Conservation (phyloP, 2,888 invertebrate genomes). For the Adelphocoris suturalis region DNA sequence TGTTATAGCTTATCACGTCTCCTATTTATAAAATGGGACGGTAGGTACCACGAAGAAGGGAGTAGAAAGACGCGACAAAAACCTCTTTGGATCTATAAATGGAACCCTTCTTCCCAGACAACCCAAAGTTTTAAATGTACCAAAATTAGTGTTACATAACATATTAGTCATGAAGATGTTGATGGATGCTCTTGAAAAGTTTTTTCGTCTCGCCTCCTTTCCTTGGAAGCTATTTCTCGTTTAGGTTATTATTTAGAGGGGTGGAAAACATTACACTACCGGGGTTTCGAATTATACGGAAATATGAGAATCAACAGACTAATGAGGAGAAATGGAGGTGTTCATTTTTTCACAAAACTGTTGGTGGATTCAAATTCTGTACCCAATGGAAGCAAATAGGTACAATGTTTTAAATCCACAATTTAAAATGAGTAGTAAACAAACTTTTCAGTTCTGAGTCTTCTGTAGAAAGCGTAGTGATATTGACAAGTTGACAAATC, state of each 20-base stretch:
- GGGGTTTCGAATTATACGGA: constrained; percentile 30
- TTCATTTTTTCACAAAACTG: no score
- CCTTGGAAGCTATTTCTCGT: constrained; percentile 56
- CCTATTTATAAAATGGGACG: constrained; percentile 41
- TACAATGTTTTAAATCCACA: no score
- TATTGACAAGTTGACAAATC: no score
- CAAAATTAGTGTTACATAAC: constrained; percentile 67
- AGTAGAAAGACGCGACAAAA: neutral
- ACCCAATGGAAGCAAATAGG: no score
- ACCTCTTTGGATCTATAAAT: constrained; percentile 43
- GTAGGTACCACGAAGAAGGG: neutral
- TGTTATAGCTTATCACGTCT: constrained; percentile 51
- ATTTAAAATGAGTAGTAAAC: no score
- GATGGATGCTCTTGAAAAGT: constrained; percentile 44
- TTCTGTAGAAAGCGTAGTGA: no score
- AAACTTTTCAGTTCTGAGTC: no score
- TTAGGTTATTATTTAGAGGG: constrained; percentile 61
- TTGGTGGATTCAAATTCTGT: no score
- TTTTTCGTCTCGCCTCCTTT: constrained; percentile 34
- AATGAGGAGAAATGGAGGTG: neutral
- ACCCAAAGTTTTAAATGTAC: constrained; percentile 56
- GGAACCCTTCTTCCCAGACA: constrained; percentile 39
- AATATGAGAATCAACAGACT: constrained; percentile 43
- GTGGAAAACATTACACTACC: neutral
- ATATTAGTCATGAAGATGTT: constrained; percentile 65